Conservation (phyloP, 2,888 invertebrate species). For the Zygothrica quintamaculata region DNA sequence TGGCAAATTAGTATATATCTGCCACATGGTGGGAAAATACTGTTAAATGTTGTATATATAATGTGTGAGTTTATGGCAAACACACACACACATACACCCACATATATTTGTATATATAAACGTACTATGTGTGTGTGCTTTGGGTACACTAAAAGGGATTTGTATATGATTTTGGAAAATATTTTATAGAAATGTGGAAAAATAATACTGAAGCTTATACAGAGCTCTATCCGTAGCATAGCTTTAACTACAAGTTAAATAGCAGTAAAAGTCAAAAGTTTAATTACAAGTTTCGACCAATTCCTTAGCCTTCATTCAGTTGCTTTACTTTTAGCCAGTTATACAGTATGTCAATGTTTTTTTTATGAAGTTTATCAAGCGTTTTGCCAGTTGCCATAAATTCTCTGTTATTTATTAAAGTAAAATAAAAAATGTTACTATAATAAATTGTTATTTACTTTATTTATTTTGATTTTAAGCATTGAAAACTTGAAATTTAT, state of each 20-base stretch:
- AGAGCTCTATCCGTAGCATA: too few species aligned
- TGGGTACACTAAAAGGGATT: conserved; percentile 18
- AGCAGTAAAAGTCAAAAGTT: too few species aligned
- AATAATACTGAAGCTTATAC: too few species aligned
- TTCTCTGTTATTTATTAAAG: conserved; percentile 25
- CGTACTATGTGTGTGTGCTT: conserved; percentile 29
- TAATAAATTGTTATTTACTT: conserved; percentile 52
- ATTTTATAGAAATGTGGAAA: too few species aligned
- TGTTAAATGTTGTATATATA: conserved; percentile 69
- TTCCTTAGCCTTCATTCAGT: too few species aligned
- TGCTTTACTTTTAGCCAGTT: too few species aligned
- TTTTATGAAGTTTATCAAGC: too few species aligned
- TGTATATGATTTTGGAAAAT: background rate
- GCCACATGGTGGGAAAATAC: conserved; percentile 41
- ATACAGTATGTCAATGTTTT: too few species aligned
- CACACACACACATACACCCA: conserved; percentile 24
- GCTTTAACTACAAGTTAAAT: too few species aligned
- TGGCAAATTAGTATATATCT: conserved; percentile 61
- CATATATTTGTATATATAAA: conserved; percentile 8
- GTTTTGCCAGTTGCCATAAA: conserved; percentile 34
- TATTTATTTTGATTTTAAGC: conserved; percentile 18
- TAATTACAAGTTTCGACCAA: too few species aligned
- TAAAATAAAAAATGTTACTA: conserved; percentile 39
- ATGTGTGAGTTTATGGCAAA: conserved; percentile 72
- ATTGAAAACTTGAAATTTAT: conserved; percentile 65